Percentiles rank a stretch among this genome's conserved stretches.
These are phyloP conservation scores for Drosophila micromelanica DNA, from an alignment of 1,140 invertebrate species.

Conservation along the genomic window DNA sequence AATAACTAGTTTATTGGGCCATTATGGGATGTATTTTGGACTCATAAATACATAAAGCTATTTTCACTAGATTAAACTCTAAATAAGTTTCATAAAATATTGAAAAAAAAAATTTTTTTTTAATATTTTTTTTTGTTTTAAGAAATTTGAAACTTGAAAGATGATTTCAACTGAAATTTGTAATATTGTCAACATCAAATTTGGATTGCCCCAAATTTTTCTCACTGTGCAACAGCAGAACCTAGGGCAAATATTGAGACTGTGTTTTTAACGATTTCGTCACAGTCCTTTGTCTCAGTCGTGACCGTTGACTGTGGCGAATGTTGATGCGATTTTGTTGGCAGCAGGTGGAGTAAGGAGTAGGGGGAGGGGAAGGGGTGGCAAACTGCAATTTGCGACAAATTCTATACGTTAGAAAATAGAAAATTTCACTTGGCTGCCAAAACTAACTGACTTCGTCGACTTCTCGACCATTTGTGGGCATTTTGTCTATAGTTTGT, in stretches of 20 bases:
- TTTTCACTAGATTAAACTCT: too few species aligned
- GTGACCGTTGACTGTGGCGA: conserved; percentile 43
- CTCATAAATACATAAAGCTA: too few species aligned
- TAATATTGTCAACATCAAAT: background rate
- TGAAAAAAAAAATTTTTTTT: too few species aligned
- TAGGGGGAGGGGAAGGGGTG: background rate
- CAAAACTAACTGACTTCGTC: conserved; percentile 9
- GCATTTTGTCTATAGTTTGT: conserved; percentile 48
- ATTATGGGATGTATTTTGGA: too few species aligned
- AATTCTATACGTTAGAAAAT: conserved; percentile 37
- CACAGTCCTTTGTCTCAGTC: conserved; percentile 51
- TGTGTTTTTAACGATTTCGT: conserved; percentile 33
- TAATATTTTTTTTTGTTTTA: too few species aligned
- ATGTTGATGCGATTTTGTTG: conserved; percentile 29
- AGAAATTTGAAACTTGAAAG: too few species aligned
- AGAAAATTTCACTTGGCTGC: conserved; percentile 52
- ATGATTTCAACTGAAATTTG: too few species aligned
- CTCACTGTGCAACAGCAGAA: conserved; percentile 2
- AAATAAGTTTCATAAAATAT: too few species aligned
- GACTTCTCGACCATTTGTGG: conserved; percentile 36
- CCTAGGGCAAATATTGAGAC: conserved; percentile 3
- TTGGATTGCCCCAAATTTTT: background rate
- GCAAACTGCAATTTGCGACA: conserved; percentile 69
- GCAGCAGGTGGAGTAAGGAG: background rate
- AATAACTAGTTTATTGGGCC: too few species aligned